phyloP scores from a whole-genome alignment of 2,888 invertebrate genomes.

The Drosophila colorata region DNA sequence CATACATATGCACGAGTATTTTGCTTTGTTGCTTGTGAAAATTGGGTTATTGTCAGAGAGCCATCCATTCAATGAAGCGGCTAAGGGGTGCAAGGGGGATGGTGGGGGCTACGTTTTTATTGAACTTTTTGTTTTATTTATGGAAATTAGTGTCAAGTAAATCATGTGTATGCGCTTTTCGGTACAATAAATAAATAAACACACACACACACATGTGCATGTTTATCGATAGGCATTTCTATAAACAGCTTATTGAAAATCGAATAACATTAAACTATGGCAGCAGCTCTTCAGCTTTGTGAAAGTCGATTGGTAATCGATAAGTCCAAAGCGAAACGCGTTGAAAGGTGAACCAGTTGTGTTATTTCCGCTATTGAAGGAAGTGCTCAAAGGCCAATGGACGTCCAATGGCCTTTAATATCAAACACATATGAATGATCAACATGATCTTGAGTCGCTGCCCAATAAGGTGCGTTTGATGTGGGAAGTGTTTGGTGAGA shows the following conservation, averaged over 20 bases:
- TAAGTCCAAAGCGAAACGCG: slow-evolving; percentile 9
- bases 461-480: slow-evolving; percentile 31
- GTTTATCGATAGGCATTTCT: slow-evolving; percentile 45
- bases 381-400: slow-evolving; percentile 73
- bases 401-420: slow-evolving; percentile 66
- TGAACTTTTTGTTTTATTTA: slow-evolving; percentile 73
- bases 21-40: slow-evolving; percentile 68
- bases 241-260: slow-evolving; percentile 51
- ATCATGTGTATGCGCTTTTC: slow-evolving; percentile 71
- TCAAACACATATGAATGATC: slow-evolving; percentile 16
- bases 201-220: not conserved
- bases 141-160: slow-evolving; percentile 82
- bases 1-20: slow-evolving; percentile 17
- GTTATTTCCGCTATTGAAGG: slow-evolving; percentile 54
- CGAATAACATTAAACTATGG: slow-evolving; percentile 35
- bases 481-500: slow-evolving; percentile 34
- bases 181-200: slow-evolving; percentile 22
- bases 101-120: slow-evolving; percentile 46
- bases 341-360: slow-evolving; percentile 59
- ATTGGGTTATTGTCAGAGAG: slow-evolving; percentile 78
- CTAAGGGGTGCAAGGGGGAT: not conserved
- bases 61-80: slow-evolving; percentile 43
- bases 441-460: slow-evolving; percentile 31
- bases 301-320: slow-evolving; percentile 60
- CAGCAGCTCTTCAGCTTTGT: slow-evolving; percentile 25